Evolutionary conservation across 2,113 vertebrate genomes (phyloP).

Genomic region (Protobothrops flavoviridis): DNA sequence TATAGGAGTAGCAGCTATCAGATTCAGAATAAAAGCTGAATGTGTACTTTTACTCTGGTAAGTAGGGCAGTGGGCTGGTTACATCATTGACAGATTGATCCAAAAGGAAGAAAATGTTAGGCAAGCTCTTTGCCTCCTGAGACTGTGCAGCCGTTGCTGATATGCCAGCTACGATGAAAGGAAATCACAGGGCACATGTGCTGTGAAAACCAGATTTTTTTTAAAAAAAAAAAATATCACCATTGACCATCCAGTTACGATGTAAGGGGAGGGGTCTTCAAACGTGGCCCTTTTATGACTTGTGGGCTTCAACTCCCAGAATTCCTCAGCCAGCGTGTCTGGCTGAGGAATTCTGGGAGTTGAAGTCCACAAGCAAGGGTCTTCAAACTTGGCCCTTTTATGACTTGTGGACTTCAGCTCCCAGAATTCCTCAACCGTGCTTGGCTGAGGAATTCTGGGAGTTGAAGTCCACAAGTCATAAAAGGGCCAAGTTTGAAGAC

Average conservation of each 20-base stretch:
- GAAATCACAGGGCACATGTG: background rate
- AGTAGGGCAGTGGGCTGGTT: conserved; percentile 36
- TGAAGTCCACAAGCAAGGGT: too few relatives aligned
- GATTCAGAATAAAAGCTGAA: background rate
- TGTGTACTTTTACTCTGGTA: conserved; percentile 24
- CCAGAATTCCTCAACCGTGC: too few relatives aligned
- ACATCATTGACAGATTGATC: conserved; percentile 9
- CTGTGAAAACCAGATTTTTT: background rate
- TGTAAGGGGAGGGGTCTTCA: too few relatives aligned
- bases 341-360: too few relatives aligned
- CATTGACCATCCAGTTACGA: background rate
- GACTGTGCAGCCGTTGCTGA: background rate
- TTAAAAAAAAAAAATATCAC: background rate
- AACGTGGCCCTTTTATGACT: too few relatives aligned
- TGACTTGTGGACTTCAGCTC: too few relatives aligned
- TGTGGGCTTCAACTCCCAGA: too few relatives aligned
- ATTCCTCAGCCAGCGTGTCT: too few relatives aligned
- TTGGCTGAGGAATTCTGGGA: too few relatives aligned
- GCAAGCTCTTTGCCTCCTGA: background rate
- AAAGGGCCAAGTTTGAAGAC: too few relatives aligned
- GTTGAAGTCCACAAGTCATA: too few relatives aligned
- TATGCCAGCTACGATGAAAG: background rate
- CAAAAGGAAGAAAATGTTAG: conserved; percentile 14
- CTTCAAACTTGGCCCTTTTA: too few relatives aligned
- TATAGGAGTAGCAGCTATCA: background rate